phyloP scores from a whole-genome alignment of 2,113 vertebrate genomes.

The Sceloporus tristichus region DNA sequence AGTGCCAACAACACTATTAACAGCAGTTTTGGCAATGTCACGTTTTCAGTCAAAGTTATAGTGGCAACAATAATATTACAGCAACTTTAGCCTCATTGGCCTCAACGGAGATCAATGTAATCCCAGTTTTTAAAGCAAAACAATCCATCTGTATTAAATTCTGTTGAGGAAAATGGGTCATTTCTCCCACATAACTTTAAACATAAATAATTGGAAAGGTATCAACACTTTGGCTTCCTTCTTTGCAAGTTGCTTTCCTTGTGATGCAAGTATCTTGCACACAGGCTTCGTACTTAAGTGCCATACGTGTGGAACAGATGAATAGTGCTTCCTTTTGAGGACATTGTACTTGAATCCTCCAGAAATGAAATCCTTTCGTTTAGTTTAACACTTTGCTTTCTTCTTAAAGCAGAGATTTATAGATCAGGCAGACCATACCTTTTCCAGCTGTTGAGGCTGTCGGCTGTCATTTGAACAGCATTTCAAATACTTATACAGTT shows the following conservation, averaged over 20 bases:
- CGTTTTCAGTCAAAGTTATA: neutral
- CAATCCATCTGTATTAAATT: neutral
- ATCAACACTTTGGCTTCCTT: neutral
- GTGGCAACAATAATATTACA: neutral
- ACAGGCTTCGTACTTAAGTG: neutral
- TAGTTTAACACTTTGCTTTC: neutral
- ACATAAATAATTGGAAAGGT: neutral
- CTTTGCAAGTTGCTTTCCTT: neutral
- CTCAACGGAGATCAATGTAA: neutral
- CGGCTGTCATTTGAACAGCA: neutral
- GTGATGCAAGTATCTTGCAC: constrained; percentile 1
- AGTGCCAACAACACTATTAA: neutral
- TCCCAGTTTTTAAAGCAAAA: neutral
- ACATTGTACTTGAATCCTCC: neutral
- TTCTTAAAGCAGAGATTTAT: neutral
- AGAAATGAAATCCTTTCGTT: neutral
- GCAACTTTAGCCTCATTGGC: neutral
- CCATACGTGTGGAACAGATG: neutral
- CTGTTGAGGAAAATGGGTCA: neutral
- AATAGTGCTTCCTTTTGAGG: neutral
- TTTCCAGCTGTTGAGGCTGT: neutral
- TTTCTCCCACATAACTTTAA: neutral
- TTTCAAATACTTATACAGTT: neutral
- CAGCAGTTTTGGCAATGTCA: neutral
- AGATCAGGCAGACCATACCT: neutral